A percentile compares a stretch with the other conserved stretches of the same genome.
These are phyloP conservation scores for Pandemis corylana DNA, from an alignment of 2,888 invertebrate species.

Conservation along the genomic window DNA sequence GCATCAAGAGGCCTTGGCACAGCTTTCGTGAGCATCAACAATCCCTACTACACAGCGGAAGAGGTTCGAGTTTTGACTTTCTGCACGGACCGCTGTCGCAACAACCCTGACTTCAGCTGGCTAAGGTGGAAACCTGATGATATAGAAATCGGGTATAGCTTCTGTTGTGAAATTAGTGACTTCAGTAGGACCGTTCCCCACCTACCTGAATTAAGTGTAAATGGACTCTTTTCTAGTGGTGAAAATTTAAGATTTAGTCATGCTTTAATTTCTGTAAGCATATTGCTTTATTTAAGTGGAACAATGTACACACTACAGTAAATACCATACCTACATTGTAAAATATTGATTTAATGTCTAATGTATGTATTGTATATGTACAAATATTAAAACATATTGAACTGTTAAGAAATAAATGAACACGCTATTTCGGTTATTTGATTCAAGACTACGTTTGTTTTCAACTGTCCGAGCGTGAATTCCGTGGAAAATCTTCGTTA, in stretches of 20 bases:
- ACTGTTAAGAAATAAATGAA: no score
- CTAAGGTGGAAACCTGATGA: constrained; percentile 82
- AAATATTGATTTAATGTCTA: no score
- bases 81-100: constrained; percentile 81
- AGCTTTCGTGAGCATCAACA: constrained; percentile 87
- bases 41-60: constrained; percentile 80
- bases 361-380: no score
- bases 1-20: constrained; percentile 76
- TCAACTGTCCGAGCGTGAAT: no score
- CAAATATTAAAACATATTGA: no score
- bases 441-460: no score
- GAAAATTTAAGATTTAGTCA: constrained; percentile 46
- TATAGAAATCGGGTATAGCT: constrained; percentile 84
- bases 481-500: no score
- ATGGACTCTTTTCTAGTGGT: constrained; percentile 63
- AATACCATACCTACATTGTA: not conserved
- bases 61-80: constrained; percentile 75
- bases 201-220: constrained; percentile 81
- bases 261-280: not conserved
- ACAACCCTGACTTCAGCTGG: constrained; percentile 86
- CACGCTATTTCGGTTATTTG: no score
- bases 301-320: not conserved
- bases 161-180: constrained; percentile 86
- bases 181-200: constrained; percentile 81
- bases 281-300: not conserved